phyloP scores from a whole-genome alignment of 1,140 invertebrate genomes.

The Drosophila ficusphila region DNA sequence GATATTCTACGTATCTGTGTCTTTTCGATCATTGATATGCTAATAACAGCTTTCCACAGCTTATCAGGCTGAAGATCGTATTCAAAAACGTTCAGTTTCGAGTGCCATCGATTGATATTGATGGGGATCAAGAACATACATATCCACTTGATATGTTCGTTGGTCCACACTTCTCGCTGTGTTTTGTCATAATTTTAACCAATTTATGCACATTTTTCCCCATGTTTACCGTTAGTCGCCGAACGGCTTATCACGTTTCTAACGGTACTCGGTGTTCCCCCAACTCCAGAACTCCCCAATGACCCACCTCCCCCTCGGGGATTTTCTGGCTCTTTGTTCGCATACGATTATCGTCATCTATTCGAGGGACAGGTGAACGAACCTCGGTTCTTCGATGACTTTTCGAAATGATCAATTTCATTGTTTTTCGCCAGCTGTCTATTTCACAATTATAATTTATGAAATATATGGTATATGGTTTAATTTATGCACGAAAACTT shows the following conservation, averaged over 20 bases:
- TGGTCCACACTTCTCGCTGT: conserved; percentile 11
- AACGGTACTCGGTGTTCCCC: conserved; percentile 45
- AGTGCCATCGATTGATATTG: conserved; percentile 60
- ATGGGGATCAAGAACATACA: conserved; percentile 37
- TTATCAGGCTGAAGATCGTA: conserved; percentile 47
- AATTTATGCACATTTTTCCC: conserved; percentile 72
- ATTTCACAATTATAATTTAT: conserved; percentile 58
- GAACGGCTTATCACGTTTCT: conserved; percentile 65
- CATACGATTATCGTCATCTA: conserved; percentile 51
- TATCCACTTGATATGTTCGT: conserved; percentile 29
- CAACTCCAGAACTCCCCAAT: not conserved
- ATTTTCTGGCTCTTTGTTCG: conserved; percentile 38
- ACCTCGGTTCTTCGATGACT: conserved; percentile 52
- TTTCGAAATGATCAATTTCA: conserved; percentile 59
- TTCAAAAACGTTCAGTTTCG: conserved; percentile 39
- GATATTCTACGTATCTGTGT: not conserved
- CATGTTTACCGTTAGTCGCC: conserved; percentile 39
- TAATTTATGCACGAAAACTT: conserved; percentile 65
- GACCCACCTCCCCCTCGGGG: conserved; percentile 11
- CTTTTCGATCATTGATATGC: conserved; percentile 34
- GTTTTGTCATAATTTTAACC: conserved; percentile 60
- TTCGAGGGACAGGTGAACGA: conserved; percentile 55
- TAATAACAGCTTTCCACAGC: conserved; percentile 38
- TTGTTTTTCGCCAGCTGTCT: conserved; percentile 44
- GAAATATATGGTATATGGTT: conserved; percentile 54